These are phyloP conservation scores for Saiga tatarica DNA, from an alignment of 2,113 vertebrate genomes.

Conservation along the genomic window DNA sequence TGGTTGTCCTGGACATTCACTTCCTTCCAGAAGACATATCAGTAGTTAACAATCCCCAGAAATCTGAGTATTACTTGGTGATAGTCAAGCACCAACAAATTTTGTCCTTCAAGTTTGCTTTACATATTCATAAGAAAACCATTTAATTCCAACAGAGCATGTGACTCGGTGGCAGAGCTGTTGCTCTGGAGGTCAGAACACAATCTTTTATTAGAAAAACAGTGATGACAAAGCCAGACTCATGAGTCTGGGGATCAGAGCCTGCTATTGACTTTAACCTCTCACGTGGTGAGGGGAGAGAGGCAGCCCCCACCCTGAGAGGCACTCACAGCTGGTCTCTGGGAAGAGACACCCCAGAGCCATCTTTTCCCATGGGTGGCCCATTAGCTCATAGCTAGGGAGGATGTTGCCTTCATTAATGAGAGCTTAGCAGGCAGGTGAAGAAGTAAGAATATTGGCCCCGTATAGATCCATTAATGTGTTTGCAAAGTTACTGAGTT, in stretches of 20 bases:
- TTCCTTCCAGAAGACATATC: background rate
- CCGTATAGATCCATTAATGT: slow-evolving; percentile 30
- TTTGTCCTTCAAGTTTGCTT: background rate
- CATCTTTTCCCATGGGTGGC: background rate
- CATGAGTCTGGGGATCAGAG: background rate
- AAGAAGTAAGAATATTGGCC: slow-evolving; percentile 51
- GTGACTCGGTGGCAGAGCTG: background rate
- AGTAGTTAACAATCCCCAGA: background rate
- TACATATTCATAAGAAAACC: slow-evolving; percentile 8
- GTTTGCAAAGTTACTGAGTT: background rate
- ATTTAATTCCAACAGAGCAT: background rate
- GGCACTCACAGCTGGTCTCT: background rate
- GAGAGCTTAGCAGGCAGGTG: background rate
- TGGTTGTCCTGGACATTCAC: background rate
- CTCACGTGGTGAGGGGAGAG: background rate
- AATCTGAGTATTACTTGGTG: background rate
- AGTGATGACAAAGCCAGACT: background rate
- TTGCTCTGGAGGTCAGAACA: background rate
- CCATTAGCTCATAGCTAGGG: background rate
- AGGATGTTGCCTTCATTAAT: background rate
- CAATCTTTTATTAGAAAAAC: background rate
- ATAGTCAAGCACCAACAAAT: background rate
- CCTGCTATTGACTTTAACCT: background rate
- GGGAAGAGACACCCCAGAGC: background rate
- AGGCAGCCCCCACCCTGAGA: background rate